Evolutionary conservation across 2,113 vertebrate genomes (phyloP).

Genomic region (Pseudopipra pipra): DNA sequence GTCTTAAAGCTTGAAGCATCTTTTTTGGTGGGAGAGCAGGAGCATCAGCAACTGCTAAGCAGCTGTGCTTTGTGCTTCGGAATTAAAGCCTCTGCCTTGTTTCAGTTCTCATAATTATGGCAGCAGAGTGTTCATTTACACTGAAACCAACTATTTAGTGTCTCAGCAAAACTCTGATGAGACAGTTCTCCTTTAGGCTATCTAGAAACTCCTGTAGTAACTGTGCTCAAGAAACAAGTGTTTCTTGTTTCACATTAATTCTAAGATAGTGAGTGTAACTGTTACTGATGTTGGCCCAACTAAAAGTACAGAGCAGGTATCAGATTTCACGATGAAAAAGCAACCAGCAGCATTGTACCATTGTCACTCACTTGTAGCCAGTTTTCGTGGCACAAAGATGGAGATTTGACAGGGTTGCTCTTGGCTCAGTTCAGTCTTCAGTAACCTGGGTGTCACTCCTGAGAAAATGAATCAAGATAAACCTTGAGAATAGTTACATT

Average conservation of each 20-base stretch:
- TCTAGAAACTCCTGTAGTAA: background rate
- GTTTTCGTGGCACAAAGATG: background rate
- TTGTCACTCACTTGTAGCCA: background rate
- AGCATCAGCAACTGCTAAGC: background rate
- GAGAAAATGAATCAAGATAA: background rate
- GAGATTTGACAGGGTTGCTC: rapidly evolving
- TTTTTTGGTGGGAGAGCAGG: background rate
- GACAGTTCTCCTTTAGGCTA: background rate
- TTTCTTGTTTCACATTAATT: background rate
- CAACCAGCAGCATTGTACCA: background rate
- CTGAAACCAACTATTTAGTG: background rate
- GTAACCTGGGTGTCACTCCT: background rate
- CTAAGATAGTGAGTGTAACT: background rate
- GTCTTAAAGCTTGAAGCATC: background rate
- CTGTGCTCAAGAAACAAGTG: background rate
- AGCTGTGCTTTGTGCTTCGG: background rate
- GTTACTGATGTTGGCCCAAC: background rate
- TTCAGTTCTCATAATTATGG: background rate
- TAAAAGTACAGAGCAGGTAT: background rate
- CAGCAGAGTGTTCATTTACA: background rate
- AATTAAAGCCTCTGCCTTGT: background rate
- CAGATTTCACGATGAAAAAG: background rate
- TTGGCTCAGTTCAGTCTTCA: background rate
- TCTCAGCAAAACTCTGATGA: background rate
- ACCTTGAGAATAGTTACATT: background rate